A percentile compares a stretch with the other conserved stretches of the same genome.
Evolutionary conservation across 2,113 vertebrate species (phyloP).

Genomic region (Oreochromis spilurus): DNA sequence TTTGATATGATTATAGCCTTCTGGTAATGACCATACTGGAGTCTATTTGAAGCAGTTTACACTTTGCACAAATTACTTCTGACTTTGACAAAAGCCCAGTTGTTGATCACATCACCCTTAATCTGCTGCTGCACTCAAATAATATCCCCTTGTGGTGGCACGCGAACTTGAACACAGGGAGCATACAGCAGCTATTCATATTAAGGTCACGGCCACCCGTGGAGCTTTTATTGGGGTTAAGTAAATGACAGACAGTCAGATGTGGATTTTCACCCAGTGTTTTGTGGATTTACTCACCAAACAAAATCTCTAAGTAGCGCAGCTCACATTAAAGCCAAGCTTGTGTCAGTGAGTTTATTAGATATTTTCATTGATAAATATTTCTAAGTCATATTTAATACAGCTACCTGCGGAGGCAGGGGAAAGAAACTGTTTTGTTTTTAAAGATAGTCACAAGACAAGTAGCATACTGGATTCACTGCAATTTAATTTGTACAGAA

Average conservation of each 20-base stretch:
- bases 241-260: constrained; percentile 44
- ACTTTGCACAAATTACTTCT: background rate
- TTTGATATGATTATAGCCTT: constrained; percentile 10
- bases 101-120: constrained; percentile 16
- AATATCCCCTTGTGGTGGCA: background rate
- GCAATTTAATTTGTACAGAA: background rate
- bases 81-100: background rate
- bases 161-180: background rate
- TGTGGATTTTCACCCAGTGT: constrained; percentile 5
- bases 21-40: background rate
- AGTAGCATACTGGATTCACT: background rate
- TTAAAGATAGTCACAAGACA: background rate
- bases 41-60: constrained; percentile 1
- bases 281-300: background rate
- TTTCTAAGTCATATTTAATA: background rate
- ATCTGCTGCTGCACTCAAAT: constrained; percentile 17
- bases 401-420: background rate
- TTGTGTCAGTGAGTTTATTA: background rate
- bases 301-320: background rate
- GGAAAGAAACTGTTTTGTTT: background rate
- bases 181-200: constrained; percentile 29
- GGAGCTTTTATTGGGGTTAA: constrained; percentile 62
- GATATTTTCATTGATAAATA: background rate
- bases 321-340: background rate
- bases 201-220: constrained; percentile 35